phyloP scores from a whole-genome alignment of 2,113 vertebrate species.

The Lutjanus erythropterus region DNA sequence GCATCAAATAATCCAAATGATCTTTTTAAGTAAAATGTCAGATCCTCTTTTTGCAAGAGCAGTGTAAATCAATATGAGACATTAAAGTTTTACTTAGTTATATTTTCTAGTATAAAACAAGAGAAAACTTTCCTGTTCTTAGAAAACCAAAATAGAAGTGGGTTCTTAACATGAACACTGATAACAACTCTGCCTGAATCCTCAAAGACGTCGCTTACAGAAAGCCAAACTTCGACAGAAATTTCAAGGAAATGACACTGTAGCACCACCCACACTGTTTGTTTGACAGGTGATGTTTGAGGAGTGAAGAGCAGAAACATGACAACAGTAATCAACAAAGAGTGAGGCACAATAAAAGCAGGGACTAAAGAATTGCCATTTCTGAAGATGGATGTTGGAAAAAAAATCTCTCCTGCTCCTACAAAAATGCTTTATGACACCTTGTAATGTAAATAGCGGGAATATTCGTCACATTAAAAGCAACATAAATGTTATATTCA shows the following conservation, averaged over 20 bases:
- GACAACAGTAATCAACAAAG: constrained; percentile 11
- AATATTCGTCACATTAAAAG: constrained; percentile 43
- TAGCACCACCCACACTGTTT: constrained; percentile 10
- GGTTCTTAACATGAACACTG: background rate
- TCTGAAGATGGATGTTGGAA: background rate
- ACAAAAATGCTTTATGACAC: constrained; percentile 9
- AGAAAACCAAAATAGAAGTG: background rate
- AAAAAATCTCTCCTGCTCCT: constrained; percentile 15
- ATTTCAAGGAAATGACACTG: constrained; percentile 1
- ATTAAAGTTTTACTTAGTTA: too few relatives aligned
- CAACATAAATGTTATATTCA: constrained; percentile 25
- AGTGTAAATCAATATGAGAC: too few relatives aligned
- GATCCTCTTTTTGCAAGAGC: too few relatives aligned
- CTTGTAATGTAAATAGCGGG: constrained; percentile 18
- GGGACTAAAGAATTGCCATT: constrained; percentile 1
- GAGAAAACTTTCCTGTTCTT: background rate
- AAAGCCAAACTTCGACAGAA: constrained; percentile 15
- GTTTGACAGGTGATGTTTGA: constrained; percentile 27
- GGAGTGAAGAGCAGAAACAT: constrained; percentile 5
- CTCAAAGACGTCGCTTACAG: background rate
- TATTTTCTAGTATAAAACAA: too few relatives aligned
- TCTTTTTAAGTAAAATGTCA: too few relatives aligned
- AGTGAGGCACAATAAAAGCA: constrained; percentile 7
- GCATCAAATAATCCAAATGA: too few relatives aligned
- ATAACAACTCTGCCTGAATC: background rate